Evolutionary conservation across 2,888 invertebrate species (phyloP).

Genomic region (Archips crataeganus): DNA sequence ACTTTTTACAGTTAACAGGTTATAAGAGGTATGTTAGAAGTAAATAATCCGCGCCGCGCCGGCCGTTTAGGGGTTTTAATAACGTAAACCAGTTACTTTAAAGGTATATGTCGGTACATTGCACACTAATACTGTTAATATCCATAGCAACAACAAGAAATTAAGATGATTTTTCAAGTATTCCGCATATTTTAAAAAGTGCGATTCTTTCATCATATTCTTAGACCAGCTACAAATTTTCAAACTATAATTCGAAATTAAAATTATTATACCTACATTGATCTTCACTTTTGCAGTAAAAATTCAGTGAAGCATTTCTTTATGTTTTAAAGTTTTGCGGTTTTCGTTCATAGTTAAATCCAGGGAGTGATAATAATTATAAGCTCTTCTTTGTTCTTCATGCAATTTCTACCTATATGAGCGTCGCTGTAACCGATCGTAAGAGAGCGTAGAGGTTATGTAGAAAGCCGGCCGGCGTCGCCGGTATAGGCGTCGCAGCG

Average conservation of each 20-base stretch:
- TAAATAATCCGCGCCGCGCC: neutral
- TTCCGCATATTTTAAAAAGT: no score
- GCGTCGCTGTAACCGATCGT: neutral
- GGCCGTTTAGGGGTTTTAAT: neutral
- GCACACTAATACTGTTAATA: neutral
- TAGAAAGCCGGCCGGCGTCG: conserved; percentile 73
- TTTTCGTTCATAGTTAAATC: no score
- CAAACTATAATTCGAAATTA: no score
- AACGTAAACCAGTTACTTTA: neutral
- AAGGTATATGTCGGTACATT: neutral
- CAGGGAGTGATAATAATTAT: no score
- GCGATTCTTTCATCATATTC: no score
- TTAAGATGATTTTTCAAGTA: neutral
- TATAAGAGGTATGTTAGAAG: no score
- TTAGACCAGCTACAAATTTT: no score
- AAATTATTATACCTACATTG: no score
- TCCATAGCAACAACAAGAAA: no score
- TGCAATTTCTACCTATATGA: neutral
- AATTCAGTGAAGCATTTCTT: no score
- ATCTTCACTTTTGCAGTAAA: no score
- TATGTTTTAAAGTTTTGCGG: no score
- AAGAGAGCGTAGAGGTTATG: conserved; percentile 59
- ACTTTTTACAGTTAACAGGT: neutral
- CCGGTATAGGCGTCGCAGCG: conserved; percentile 45
- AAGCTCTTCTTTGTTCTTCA: neutral